phyloP scores from a whole-genome alignment of 2,113 vertebrate species.

The Brachyhypopomus occidentalis region DNA sequence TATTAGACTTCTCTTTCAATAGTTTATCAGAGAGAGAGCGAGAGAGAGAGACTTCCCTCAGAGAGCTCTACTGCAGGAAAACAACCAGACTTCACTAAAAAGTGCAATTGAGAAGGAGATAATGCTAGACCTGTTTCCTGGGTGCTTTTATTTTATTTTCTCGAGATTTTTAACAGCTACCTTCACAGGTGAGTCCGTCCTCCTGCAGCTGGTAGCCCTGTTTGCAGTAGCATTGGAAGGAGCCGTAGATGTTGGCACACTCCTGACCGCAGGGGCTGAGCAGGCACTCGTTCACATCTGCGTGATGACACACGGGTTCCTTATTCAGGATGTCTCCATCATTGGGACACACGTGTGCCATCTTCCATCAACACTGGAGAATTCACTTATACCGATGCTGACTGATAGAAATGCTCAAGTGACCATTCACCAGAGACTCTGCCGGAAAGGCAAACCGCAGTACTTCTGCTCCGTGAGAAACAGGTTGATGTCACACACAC shows the following conservation, averaged over 20 bases:
- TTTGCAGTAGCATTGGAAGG: constrained; percentile 95
- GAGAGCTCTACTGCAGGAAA: neutral
- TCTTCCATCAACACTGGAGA: too few species aligned
- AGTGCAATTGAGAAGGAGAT: too few species aligned
- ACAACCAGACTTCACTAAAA: too few species aligned
- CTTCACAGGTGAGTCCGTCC: constrained; percentile 86
- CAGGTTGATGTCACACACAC: neutral
- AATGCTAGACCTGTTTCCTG: too few species aligned
- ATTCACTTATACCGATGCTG: too few species aligned
- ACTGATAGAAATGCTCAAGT: too few species aligned
- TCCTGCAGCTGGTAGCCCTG: constrained; percentile 87
- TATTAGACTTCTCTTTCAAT: too few species aligned
- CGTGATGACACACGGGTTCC: constrained; percentile 46
- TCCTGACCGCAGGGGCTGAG: constrained; percentile 88
- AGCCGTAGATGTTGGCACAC: constrained; percentile 91
- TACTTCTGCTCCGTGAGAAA: neutral
- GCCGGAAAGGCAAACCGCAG: neutral
- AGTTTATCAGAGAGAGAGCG: neutral
- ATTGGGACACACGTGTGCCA: too few species aligned
- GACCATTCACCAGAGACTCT: neutral
- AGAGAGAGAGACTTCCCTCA: neutral
- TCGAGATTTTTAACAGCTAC: constrained; percentile 59
- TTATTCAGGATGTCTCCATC: constrained; percentile 23
- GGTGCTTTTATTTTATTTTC: too few species aligned
- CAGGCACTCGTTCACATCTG: constrained; percentile 93